Conservation (phyloP, 2,797 vertebrate genomes). For the Chaenodraco wilsoni region DNA sequence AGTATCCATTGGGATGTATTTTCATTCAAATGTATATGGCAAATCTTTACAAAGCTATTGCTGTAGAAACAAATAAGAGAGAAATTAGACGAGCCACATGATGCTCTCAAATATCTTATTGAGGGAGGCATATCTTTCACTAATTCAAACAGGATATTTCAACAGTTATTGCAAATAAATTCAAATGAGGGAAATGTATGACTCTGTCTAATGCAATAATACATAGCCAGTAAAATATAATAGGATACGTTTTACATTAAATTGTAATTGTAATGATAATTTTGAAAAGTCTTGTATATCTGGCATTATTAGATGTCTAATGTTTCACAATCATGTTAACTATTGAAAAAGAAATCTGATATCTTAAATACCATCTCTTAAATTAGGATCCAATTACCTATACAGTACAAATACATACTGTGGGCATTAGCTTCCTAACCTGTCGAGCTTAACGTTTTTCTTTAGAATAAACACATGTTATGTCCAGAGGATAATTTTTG, state of each 20-base stretch:
- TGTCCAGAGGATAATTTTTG: not conserved
- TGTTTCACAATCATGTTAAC: not conserved
- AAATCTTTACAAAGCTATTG: conserved; percentile 29
- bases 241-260: conserved; percentile 23
- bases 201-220: conserved; percentile 27
- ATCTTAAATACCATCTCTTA: not conserved
- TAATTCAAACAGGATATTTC: conserved; percentile 27
- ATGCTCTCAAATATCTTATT: conserved; percentile 46
- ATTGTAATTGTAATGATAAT: not conserved
- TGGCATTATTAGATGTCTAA: not conserved
- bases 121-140: conserved; percentile 16
- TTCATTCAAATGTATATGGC: conserved; percentile 58
- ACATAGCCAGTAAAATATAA: conserved; percentile 31
- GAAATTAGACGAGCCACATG: conserved; percentile 50
- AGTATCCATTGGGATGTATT: conserved; percentile 52
- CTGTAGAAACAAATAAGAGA: conserved; percentile 53
- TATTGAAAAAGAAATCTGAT: not conserved
- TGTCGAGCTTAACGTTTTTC: too few species aligned
- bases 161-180: conserved; percentile 40
- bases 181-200: conserved; percentile 29
- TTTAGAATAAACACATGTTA: too few species aligned
- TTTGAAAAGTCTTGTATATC: not conserved
- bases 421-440: not conserved
- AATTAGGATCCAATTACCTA: not conserved
- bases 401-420: not conserved